Conservation (phyloP, 2,797 vertebrate genomes). For the Psittacula echo region DNA sequence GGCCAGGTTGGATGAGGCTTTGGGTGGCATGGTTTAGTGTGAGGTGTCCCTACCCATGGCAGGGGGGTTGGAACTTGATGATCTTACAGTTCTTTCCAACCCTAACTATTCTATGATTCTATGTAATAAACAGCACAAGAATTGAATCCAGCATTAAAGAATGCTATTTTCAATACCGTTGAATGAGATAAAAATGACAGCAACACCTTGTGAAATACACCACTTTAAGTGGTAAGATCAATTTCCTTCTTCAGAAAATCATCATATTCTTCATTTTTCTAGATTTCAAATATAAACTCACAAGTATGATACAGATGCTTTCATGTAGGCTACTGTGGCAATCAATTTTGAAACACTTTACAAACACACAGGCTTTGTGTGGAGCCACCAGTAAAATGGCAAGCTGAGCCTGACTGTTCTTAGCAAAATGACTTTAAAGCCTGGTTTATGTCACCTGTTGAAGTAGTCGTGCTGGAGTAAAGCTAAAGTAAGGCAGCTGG, state of each 20-base stretch:
- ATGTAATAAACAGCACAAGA: neutral
- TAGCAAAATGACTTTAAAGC: neutral
- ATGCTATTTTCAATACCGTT: neutral
- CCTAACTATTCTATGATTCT: too few species aligned
- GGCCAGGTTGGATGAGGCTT: too few species aligned
- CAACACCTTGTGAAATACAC: neutral
- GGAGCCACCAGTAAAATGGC: neutral
- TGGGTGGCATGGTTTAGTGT: too few species aligned
- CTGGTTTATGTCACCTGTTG: neutral
- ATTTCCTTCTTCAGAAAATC: slow-evolving; percentile 4
- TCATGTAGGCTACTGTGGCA: neutral
- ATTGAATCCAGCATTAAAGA: neutral
- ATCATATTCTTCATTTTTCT: neutral
- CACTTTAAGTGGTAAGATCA: neutral
- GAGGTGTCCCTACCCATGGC: too few species aligned
- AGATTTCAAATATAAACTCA: neutral
- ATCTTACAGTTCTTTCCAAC: too few species aligned
- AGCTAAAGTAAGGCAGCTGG: neutral
- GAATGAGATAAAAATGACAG: neutral
- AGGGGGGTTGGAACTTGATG: too few species aligned
- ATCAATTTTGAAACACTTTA: neutral
- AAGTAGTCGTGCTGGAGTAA: neutral
- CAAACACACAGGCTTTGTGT: neutral
- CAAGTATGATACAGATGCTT: neutral
- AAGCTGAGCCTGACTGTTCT: neutral